Conservation (phyloP, 2,113 vertebrate species). For the Sander lucioperca region DNA sequence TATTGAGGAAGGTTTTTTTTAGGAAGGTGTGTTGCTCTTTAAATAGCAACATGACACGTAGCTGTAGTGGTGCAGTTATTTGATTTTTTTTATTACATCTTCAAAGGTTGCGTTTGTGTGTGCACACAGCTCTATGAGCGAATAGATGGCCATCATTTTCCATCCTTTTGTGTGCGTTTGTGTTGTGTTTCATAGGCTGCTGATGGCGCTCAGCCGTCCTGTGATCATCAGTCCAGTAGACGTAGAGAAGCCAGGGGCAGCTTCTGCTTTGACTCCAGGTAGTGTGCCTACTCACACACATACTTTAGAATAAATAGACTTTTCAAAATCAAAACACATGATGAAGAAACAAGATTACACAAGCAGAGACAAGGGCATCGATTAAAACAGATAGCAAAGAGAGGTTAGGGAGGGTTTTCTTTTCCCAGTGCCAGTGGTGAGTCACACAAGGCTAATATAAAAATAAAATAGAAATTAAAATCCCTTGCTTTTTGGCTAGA, state of each 20-base stretch:
- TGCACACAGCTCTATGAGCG: neutral
- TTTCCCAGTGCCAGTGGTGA: neutral
- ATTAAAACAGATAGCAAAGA: neutral
- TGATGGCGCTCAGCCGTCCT: constrained; percentile 74
- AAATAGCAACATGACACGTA: constrained; percentile 41
- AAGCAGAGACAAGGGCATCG: neutral
- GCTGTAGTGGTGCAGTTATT: constrained; percentile 17
- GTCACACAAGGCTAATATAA: neutral
- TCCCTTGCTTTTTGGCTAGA: neutral
- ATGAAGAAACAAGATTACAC: neutral
- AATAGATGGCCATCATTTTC: neutral
- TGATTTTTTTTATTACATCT: neutral
- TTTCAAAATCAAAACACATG: neutral
- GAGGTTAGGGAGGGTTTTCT: neutral
- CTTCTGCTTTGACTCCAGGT: constrained; percentile 87
- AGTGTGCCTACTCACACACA: constrained; percentile 15
- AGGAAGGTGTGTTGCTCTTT: constrained; percentile 3
- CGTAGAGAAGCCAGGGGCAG: constrained; percentile 72
- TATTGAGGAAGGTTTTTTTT: neutral
- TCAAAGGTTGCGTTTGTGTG: neutral
- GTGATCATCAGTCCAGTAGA: constrained; percentile 75
- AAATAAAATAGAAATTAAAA: neutral
- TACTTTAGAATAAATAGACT: neutral
- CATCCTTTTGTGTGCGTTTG: constrained; percentile 9
- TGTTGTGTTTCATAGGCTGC: constrained; percentile 56